These are phyloP conservation scores for Chaetura pelagica DNA, from an alignment of 2,113 vertebrate species.

Conservation along the genomic window DNA sequence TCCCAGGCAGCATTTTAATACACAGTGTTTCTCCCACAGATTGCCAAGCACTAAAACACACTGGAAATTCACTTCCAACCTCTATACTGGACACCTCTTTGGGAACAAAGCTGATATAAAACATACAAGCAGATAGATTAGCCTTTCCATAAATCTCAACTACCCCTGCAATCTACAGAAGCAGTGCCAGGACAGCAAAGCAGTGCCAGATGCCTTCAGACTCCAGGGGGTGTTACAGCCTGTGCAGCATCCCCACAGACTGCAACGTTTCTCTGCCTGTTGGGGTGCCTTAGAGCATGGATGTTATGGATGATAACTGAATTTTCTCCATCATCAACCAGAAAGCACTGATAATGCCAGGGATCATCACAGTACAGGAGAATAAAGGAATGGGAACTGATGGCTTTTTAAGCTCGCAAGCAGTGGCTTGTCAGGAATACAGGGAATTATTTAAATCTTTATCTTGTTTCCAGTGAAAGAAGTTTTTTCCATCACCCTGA, in stretches of 20 bases:
- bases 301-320: neutral
- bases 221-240: neutral
- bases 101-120: neutral
- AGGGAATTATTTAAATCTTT: neutral
- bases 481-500: neutral
- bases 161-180: neutral
- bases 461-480: neutral
- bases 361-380: neutral
- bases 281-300: neutral
- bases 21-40: neutral
- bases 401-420: neutral
- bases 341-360: neutral
- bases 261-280: neutral
- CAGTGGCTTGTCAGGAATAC: neutral
- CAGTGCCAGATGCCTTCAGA: neutral
- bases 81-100: neutral
- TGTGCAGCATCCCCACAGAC: neutral
- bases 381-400: neutral
- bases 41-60: neutral
- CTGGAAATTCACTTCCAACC: neutral
- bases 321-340: neutral
- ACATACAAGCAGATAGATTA: neutral
- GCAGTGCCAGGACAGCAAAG: neutral
- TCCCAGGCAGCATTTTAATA: neutral
- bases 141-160: too few relatives aligned